Evolutionary conservation across 92 coral and sea anemone genomes (phyloP).

Genomic region (Metridium senile): DNA sequence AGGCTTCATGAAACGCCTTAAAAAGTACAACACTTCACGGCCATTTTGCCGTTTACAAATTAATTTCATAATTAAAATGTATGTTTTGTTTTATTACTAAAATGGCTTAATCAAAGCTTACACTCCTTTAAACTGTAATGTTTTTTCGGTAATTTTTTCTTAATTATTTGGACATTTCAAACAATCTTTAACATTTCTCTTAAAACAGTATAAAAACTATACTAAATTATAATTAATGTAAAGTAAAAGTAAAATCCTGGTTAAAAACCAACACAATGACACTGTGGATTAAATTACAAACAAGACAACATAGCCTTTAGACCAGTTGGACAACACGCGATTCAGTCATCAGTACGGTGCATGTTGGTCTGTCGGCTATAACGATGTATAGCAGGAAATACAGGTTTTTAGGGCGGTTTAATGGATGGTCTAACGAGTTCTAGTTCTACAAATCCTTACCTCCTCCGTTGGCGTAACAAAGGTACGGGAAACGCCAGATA

Average conservation of each 20-base stretch:
- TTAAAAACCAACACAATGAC: neutral
- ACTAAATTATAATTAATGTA: too few species aligned
- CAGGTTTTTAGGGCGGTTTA: constrained; percentile 7
- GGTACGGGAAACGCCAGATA: constrained; percentile 63
- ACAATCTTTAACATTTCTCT: too few species aligned
- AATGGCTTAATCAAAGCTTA: too few species aligned
- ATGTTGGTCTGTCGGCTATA: neutral
- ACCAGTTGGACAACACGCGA: neutral
- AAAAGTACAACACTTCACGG: too few species aligned
- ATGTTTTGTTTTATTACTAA: too few species aligned
- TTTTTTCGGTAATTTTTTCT: too few species aligned
- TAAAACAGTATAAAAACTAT: too few species aligned
- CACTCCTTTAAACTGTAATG: too few species aligned
- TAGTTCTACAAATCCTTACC: constrained; percentile 24
- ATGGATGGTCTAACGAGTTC: neutral
- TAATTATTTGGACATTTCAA: too few species aligned
- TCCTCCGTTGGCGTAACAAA: constrained; percentile 61
- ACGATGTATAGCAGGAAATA: neutral
- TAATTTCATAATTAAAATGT: too few species aligned
- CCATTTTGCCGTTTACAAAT: too few species aligned
- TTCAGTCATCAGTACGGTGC: neutral
- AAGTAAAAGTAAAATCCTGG: neutral
- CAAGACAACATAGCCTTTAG: neutral
- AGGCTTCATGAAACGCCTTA: too few species aligned
- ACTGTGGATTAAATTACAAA: neutral